Conservation (phyloP, 2,888 invertebrate genomes). For the Oscheius onirici region DNA sequence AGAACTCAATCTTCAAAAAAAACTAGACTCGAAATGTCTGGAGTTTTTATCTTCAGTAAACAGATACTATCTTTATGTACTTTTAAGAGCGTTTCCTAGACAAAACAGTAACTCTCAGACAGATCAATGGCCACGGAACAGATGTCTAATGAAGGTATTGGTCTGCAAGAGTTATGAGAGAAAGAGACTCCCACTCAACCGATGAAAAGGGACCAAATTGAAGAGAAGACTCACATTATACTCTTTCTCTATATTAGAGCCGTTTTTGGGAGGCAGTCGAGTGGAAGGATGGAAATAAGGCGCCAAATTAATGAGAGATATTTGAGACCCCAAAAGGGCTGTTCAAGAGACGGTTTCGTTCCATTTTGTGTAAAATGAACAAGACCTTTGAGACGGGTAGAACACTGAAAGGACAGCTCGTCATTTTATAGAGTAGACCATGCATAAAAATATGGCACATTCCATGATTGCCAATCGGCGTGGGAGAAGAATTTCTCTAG, state of each 20-base stretch:
- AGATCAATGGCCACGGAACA: background rate
- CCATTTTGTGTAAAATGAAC: background rate
- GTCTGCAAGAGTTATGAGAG: background rate
- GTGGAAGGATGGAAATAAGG: constrained; percentile 24
- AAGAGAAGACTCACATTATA: background rate
- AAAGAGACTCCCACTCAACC: background rate
- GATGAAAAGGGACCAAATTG: too few relatives aligned
- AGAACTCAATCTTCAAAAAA: too few relatives aligned
- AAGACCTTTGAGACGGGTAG: background rate
- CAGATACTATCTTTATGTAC: too few relatives aligned
- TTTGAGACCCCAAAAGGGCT: constrained; percentile 15
- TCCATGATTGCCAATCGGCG: too few relatives aligned
- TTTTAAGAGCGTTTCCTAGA: background rate
- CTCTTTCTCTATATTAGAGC: background rate
- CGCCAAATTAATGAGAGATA: constrained; percentile 20
- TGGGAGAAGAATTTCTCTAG: too few relatives aligned
- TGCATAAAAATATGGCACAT: background rate
- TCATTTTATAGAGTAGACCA: background rate
- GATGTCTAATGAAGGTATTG: background rate
- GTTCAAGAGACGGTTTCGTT: background rate
- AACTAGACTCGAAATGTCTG: too few relatives aligned
- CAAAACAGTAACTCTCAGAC: background rate
- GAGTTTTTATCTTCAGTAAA: too few relatives aligned
- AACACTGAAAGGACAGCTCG: background rate
- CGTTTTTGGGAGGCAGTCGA: constrained; percentile 12